A percentile compares a stretch with the other conserved stretches of the same genome.
These are phyloP conservation scores for Umimayanthus chanpuru DNA, from an alignment of 92 coral and sea anemone genomes.

Conservation along the genomic window DNA sequence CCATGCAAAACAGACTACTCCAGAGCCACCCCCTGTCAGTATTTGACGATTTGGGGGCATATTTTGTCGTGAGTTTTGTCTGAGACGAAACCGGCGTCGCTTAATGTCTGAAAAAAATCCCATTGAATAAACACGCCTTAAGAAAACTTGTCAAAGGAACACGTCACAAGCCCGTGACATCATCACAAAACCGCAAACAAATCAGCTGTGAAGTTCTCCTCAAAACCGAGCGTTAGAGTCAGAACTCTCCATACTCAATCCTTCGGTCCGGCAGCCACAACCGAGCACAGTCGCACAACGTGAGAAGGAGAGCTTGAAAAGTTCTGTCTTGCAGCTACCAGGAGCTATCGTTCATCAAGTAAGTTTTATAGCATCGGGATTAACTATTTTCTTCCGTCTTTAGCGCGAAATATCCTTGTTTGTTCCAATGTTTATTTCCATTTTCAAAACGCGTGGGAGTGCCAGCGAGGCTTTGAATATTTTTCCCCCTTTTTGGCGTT, in stretches of 20 bases:
- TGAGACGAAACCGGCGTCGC: slow-evolving; percentile 8
- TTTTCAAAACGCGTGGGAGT: not conserved
- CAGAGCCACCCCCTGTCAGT: not conserved
- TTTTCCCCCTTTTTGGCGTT: not conserved
- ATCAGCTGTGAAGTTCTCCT: slow-evolving; percentile 16
- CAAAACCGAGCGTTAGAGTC: not conserved
- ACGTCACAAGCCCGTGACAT: slow-evolving; percentile 21
- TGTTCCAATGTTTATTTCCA: not conserved
- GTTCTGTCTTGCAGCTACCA: not conserved
- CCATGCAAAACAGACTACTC: not conserved
- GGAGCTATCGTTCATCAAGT: not conserved
- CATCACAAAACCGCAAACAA: slow-evolving; percentile 19
- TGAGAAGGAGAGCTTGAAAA: not conserved
- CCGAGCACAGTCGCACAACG: not conserved
- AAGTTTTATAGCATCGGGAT: not conserved
- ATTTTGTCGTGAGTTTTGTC: slow-evolving; percentile 2
- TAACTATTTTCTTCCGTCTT: not conserved
- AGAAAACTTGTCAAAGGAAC: slow-evolving; percentile 4
- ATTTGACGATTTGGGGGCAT: not conserved
- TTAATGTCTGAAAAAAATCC: slow-evolving; percentile 6
- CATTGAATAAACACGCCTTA: not conserved
- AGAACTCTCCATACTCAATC: slow-evolving; percentile 17
- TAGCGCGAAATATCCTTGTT: not conserved
- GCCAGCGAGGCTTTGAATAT: not conserved
- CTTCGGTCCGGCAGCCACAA: not conserved